These are phyloP conservation scores for Ceratosolen solmsi DNA, from an alignment of 1,140 invertebrate species.

Conservation along the genomic window DNA sequence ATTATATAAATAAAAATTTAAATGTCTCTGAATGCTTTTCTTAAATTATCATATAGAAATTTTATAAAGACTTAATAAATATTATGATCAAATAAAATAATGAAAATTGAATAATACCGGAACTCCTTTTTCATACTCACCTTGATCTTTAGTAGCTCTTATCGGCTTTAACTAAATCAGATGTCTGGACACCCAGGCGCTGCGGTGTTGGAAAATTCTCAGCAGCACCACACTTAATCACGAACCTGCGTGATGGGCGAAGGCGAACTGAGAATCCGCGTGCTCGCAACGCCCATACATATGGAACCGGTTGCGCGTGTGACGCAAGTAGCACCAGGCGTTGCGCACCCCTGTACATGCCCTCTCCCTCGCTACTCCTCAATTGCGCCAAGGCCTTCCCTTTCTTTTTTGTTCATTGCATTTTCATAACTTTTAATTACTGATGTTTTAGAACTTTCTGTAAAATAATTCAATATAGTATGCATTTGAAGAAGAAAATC, in stretches of 20 bases:
- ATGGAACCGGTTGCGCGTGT: slow-evolving; percentile 48
- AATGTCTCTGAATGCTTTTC: too few species aligned
- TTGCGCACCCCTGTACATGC: slow-evolving; percentile 43
- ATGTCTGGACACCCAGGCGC: background rate
- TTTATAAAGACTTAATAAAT: too few species aligned
- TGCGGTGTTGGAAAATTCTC: background rate
- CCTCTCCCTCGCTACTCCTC: slow-evolving; percentile 7
- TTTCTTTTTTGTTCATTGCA: background rate
- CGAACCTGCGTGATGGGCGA: slow-evolving; percentile 31
- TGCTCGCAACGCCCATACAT: slow-evolving; percentile 26
- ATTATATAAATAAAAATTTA: too few species aligned
- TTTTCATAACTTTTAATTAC: too few species aligned
- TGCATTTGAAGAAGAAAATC: too few species aligned
- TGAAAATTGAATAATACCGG: background rate
- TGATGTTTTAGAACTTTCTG: too few species aligned
- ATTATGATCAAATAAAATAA: background rate
- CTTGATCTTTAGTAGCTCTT: background rate
- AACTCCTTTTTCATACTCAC: background rate
- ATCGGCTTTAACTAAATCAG: background rate
- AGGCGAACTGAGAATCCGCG: slow-evolving; percentile 44
- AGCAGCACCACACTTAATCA: background rate
- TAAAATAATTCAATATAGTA: too few species aligned
- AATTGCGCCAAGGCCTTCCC: background rate
- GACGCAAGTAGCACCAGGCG: slow-evolving; percentile 28
- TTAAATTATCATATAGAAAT: too few species aligned